These are phyloP conservation scores for Dipodomys ordii DNA, from an alignment of 2,113 vertebrate species.

Conservation along the genomic window DNA sequence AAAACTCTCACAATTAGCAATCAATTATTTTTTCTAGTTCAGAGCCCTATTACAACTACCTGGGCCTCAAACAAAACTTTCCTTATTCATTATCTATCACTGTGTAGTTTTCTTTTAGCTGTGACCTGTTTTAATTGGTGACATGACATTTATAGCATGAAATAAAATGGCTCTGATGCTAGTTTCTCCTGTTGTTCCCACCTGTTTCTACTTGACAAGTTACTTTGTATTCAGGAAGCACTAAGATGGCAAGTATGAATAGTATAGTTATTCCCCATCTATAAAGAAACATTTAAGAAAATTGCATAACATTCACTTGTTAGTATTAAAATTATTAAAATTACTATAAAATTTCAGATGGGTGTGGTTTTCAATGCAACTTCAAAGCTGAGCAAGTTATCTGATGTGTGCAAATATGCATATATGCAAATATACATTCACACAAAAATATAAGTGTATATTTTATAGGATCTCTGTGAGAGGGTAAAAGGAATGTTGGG, in stretches of 20 bases:
- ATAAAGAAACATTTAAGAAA: not conserved
- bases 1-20: slow-evolving; percentile 24
- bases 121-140: not conserved
- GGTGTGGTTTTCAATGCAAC: not conserved
- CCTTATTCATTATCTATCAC: not conserved
- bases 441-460: not conserved
- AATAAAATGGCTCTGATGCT: slow-evolving; percentile 9
- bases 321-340: slow-evolving; percentile 24
- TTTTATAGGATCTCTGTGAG: not conserved
- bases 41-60: not conserved
- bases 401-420: not conserved
- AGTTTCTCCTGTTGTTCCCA: not conserved
- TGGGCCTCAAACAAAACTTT: not conserved
- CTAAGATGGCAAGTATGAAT: not conserved
- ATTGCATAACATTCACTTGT: slow-evolving; percentile 28
- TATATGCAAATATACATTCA: too few species aligned
- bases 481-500: not conserved
- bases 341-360: not conserved
- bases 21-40: not conserved
- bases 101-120: not conserved
- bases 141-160: not conserved
- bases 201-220: slow-evolving; percentile 1
- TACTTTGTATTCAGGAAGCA: not conserved
- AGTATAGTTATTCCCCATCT: not conserved
- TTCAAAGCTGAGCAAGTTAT: not conserved